Evolutionary conservation across 2,888 invertebrate genomes (phyloP).

Genomic region (Lottia gigantea): DNA sequence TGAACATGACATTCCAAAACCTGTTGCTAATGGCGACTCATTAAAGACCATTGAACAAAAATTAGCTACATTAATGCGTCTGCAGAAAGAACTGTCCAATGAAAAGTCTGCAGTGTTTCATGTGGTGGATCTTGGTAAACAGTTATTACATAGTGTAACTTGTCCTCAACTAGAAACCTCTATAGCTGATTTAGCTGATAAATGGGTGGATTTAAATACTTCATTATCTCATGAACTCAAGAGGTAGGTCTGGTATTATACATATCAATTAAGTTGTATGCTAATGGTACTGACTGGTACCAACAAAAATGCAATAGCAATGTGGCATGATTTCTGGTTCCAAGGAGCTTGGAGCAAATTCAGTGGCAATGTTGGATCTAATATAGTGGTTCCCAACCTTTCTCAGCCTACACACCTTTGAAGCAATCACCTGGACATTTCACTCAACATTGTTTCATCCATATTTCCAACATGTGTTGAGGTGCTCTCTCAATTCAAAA

Average conservation of each 20-base stretch:
- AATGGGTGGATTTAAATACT: slow-evolving; percentile 59
- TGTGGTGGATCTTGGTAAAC: slow-evolving; percentile 60
- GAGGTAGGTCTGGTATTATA: slow-evolving; percentile 45
- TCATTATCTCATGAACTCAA: slow-evolving; percentile 53
- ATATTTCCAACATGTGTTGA: too few species aligned
- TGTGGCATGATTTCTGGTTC: too few species aligned
- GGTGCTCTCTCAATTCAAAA: too few species aligned
- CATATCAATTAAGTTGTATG: neutral
- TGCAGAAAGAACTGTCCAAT: slow-evolving; percentile 55
- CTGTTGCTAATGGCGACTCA: slow-evolving; percentile 47
- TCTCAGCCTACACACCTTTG: too few species aligned
- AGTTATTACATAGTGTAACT: slow-evolving; percentile 56
- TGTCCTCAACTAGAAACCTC: slow-evolving; percentile 57
- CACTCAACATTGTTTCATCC: too few species aligned
- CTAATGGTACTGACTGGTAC: too few species aligned
- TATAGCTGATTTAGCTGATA: slow-evolving; percentile 58
- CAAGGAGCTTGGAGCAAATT: too few species aligned
- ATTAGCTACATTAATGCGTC: slow-evolving; percentile 48
- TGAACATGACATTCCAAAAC: slow-evolving; percentile 43
- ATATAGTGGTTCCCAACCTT: too few species aligned
- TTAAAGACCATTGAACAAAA: slow-evolving; percentile 52
- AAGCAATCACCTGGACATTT: too few species aligned
- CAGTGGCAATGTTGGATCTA: too few species aligned
- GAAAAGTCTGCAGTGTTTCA: slow-evolving; percentile 59
- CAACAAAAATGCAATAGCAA: too few species aligned